phyloP scores from a whole-genome alignment of 2,113 vertebrate genomes.

The Oxyura jamaicensis region DNA sequence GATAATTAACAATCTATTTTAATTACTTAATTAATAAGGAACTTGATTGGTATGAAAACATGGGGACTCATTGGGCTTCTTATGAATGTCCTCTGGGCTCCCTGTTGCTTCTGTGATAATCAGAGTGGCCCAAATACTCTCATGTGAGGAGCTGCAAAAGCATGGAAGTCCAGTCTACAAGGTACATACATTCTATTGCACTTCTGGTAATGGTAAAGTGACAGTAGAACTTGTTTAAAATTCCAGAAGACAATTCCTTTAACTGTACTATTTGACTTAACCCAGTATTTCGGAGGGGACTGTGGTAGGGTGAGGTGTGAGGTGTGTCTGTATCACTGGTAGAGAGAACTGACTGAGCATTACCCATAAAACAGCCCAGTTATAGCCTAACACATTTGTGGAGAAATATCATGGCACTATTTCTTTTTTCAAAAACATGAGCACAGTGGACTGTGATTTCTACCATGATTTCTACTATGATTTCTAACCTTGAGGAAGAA shows the following conservation, averaged over 20 bases:
- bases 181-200: not conserved
- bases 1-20: not conserved
- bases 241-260: not conserved
- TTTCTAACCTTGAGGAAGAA: not conserved
- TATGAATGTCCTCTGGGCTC: not conserved
- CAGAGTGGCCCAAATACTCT: not conserved
- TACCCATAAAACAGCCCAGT: not conserved
- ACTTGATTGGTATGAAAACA: not conserved
- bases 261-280: rapidly evolving
- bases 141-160: not conserved
- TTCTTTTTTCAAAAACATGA: not conserved
- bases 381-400: not conserved
- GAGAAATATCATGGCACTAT: not conserved
- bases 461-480: not conserved
- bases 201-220: not conserved
- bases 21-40: not conserved
- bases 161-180: not conserved
- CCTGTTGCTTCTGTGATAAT: not conserved
- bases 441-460: not conserved
- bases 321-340: not conserved
- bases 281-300: not conserved
- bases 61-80: not conserved
- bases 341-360: not conserved
- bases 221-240: not conserved
- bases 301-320: not conserved